Evolutionary conservation across 2,797 vertebrate species (phyloP).

Genomic region (Megalops cyprinoides): DNA sequence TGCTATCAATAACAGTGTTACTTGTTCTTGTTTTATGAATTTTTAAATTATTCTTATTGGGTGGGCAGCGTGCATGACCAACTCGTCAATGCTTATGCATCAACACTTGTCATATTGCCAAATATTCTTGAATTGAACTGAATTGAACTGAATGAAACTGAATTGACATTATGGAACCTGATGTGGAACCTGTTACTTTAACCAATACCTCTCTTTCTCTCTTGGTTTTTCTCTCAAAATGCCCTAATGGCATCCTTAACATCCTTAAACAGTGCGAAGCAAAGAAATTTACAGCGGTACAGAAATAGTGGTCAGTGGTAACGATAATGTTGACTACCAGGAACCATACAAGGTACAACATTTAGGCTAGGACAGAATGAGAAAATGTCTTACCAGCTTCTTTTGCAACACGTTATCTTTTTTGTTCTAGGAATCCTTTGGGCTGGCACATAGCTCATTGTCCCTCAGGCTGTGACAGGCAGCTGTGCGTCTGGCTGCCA

Average conservation of each 20-base stretch:
- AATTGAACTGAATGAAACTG: background rate
- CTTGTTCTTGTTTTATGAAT: background rate
- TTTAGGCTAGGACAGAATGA: background rate
- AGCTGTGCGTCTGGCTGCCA: background rate
- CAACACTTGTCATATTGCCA: background rate
- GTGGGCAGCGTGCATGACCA: background rate
- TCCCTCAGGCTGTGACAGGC: background rate
- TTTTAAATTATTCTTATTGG: background rate
- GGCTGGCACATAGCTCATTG: background rate
- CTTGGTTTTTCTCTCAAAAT: no score
- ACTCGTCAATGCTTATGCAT: background rate
- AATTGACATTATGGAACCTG: no score
- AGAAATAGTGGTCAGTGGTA: background rate
- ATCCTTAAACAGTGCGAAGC: no score
- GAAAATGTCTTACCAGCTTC: background rate
- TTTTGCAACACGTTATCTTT: background rate
- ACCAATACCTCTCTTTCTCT: no score
- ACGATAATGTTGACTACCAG: background rate
- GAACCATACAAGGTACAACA: background rate
- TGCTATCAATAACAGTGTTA: background rate
- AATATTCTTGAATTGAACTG: background rate
- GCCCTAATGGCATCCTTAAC: no score
- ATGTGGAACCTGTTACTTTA: no score
- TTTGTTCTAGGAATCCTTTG: background rate
- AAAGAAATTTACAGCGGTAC: no score